Percentiles rank a stretch among this genome's conserved stretches.
These are phyloP conservation scores for Acrossocheilus wenchowensis DNA, from an alignment of 2,797 vertebrate genomes.

Conservation along the genomic window DNA sequence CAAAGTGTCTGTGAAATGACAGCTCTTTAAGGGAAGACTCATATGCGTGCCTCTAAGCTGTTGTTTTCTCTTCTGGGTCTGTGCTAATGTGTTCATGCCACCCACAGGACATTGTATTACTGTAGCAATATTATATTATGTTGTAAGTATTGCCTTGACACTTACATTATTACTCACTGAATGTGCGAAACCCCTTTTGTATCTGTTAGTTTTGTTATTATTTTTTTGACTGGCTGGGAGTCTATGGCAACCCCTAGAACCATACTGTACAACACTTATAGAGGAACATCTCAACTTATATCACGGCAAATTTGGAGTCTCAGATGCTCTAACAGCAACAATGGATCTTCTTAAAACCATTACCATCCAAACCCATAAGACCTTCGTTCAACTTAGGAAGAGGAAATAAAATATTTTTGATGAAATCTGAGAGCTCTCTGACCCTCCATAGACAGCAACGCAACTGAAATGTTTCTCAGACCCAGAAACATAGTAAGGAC, in stretches of 20 bases:
- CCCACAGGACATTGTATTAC: constrained; percentile 18
- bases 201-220: background rate
- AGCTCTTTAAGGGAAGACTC: background rate
- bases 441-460: too few species aligned
- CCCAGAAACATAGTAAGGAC: too few species aligned
- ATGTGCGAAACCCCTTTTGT: background rate
- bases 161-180: background rate
- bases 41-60: constrained; percentile 21
- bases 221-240: background rate
- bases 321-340: background rate
- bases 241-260: too few species aligned
- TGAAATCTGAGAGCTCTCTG: too few species aligned
- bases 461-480: too few species aligned
- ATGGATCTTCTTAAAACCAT: background rate
- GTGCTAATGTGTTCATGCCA: constrained; percentile 9
- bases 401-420: too few species aligned
- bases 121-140: background rate
- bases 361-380: too few species aligned
- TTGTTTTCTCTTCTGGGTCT: constrained; percentile 16
- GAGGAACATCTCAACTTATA: background rate
- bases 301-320: background rate
- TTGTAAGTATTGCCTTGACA: constrained; percentile 14
- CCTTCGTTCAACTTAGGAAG: too few species aligned
- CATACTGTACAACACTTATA: background rate
- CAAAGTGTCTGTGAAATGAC: background rate